phyloP scores from a whole-genome alignment of 1,140 invertebrate species.

The Bathynomus jamesi region DNA sequence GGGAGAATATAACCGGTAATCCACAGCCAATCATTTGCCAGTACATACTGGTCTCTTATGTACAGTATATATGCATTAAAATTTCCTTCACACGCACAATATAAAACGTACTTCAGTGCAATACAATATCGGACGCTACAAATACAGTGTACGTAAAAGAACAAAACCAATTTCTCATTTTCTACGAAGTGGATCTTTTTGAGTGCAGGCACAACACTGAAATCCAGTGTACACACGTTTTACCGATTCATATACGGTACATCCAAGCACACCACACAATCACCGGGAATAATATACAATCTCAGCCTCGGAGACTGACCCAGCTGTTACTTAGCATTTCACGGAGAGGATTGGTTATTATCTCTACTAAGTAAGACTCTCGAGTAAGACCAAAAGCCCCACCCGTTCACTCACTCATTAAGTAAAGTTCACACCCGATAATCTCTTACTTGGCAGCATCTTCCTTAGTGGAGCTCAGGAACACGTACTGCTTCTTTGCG shows the following conservation, averaged over 20 bases:
- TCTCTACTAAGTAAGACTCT: no score
- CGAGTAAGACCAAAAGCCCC: no score
- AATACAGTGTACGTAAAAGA: not conserved
- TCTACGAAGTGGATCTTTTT: no score
- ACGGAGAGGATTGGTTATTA: not conserved
- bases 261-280: no score
- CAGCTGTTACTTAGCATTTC: not conserved
- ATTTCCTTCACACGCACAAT: not conserved
- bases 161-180: no score
- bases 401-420: not conserved
- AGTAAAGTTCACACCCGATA: not conserved
- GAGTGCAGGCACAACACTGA: no score
- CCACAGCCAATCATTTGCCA: not conserved
- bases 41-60: no score
- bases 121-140: not conserved
- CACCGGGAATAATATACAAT: no score
- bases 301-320: not conserved
- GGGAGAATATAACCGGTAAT: not conserved
- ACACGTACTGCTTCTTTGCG: conserved; percentile 50
- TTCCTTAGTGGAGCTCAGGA: conserved; percentile 42
- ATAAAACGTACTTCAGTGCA: not conserved
- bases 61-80: no score
- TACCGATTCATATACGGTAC: no score
- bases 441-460: conserved; percentile 23
- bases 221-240: no score